Conservation (phyloP, 2,113 vertebrate species). For the Caloenas nicobarica region DNA sequence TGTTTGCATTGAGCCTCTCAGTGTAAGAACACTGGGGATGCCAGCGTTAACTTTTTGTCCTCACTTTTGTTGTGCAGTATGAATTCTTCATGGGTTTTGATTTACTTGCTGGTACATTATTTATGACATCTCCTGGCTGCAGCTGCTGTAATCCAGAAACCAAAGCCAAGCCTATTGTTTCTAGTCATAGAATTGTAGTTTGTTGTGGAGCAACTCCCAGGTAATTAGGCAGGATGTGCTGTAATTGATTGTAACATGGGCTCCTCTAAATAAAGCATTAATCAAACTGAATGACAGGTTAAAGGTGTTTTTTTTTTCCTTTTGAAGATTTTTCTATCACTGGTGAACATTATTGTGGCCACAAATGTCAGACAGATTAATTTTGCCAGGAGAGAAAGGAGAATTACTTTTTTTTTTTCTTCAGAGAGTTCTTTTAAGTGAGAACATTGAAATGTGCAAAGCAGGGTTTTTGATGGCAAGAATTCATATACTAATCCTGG, state of each 20-base stretch:
- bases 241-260: not conserved
- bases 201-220: conserved; percentile 14
- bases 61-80: conserved; percentile 3
- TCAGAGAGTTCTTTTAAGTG: not conserved
- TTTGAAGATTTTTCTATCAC: not conserved
- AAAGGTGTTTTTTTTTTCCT: not conserved
- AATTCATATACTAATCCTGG: not conserved
- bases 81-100: conserved; percentile 49
- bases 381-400: not conserved
- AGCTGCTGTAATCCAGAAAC: conserved; percentile 28
- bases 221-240: conserved; percentile 22
- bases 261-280: conserved; percentile 11
- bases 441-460: not conserved
- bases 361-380: not conserved
- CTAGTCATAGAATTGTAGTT: conserved; percentile 25
- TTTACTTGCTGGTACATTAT: conserved; percentile 53
- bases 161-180: conserved; percentile 46
- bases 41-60: conserved; percentile 24
- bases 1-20: not conserved
- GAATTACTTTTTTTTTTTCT: not conserved
- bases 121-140: conserved; percentile 52
- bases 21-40: not conserved
- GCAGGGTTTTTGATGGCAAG: not conserved
- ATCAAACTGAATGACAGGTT: not conserved
- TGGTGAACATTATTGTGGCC: not conserved